Base-by-base conservation (phyloP, 2,797 vertebrate species). In the Monodelphis domestica region DNA sequence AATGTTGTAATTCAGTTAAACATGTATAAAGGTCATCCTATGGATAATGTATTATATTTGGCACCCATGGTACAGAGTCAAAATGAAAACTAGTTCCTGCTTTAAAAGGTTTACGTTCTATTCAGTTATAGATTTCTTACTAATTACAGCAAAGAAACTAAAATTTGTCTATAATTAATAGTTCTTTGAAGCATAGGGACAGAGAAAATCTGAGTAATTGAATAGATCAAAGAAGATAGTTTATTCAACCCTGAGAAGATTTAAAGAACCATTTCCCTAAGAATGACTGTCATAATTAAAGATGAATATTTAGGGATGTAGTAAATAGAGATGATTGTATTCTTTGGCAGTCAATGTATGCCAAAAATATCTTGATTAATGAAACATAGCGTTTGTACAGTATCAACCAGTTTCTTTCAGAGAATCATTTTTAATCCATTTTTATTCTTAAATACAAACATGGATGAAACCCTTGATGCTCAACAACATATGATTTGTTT, bases 121-220 rank as follows among this genome's bases (percentile, higher is more conserved):
- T 26, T 84, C 70, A 84, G 38, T 84, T 84, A 84, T 50, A 38
- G 17, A 70, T n/a, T 70, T 70, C 59, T 21, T 70, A 70, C 59
- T 59, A 70, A 70, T 92, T 89, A 90, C 6, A 89, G 28, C 91
- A 89, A n/a, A 52, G 30, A 94, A 92, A 91, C 0, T 30, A 89
- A 29, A 92, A 94, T 63, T 89, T 12, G 21, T 38, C 33, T 88
- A 56, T 93, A 89, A 90, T 96, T 93, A 88, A 54, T 55, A 95
- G 33, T 30, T 57, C 24, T 91, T 91, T 57, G 89, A 24, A 91
- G 21, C 1, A 95, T 2, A 94, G 89, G 0, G 5, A 90, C 17
- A 92, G 89, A 89, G 89, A 95, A 54, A 3, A 84, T 59, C 26
- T 93, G n/a, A 94, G 29, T 33, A 53, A 88, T 53, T 88, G 53